These are phyloP conservation scores for Lutraria lutraria DNA, from an alignment of 2,888 invertebrate species.

Conservation along the genomic window DNA sequence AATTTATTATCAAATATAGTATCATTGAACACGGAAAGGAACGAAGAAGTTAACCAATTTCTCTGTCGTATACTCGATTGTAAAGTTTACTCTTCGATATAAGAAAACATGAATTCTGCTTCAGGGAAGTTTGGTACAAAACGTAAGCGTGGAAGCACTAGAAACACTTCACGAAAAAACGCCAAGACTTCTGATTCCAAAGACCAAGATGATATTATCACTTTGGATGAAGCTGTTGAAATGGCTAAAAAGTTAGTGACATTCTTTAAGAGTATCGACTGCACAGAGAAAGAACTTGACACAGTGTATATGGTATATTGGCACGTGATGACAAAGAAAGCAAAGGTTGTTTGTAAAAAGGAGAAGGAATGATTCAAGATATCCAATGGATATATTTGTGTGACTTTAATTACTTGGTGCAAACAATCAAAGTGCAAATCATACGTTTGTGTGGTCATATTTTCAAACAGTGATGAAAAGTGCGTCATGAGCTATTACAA, in stretches of 20 bases:
- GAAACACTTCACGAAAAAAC: not conserved
- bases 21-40: too few relatives aligned
- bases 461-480: too few relatives aligned
- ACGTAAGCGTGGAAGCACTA: not conserved
- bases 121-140: not conserved
- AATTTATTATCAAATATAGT: too few relatives aligned
- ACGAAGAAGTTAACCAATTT: too few relatives aligned
- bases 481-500: too few relatives aligned
- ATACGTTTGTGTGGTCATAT: too few relatives aligned
- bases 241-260: not conserved
- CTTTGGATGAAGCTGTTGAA: not conserved
- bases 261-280: not conserved
- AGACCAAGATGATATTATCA: not conserved
- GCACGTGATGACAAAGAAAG: not conserved
- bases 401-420: too few relatives aligned
- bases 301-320: not conserved
- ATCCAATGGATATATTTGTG: too few relatives aligned
- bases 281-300: not conserved
- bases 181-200: not conserved
- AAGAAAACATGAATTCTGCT: not conserved
- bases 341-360: not conserved
- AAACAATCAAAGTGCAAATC: too few relatives aligned
- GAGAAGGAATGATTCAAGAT: too few relatives aligned
- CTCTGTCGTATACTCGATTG: too few relatives aligned
- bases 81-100: too few relatives aligned